Conservation (phyloP, 2,113 vertebrate genomes). For the Neodontobutis hainanensis region DNA sequence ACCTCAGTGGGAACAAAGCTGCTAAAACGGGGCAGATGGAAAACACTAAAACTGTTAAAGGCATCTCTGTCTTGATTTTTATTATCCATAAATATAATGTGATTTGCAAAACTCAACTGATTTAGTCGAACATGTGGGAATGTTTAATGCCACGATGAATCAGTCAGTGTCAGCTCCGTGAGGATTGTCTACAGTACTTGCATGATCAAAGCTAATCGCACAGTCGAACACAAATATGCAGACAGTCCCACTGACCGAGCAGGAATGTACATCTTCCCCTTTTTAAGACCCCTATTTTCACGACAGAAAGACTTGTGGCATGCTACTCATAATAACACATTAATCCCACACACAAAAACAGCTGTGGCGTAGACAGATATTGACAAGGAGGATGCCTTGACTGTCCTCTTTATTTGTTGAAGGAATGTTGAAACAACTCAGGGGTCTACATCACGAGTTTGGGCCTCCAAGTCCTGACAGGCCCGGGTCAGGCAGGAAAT, state of each 20-base stretch:
- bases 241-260: slow-evolving; percentile 11
- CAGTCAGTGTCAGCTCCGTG: background rate
- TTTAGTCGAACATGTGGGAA: slow-evolving; percentile 42
- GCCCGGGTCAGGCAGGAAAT: slow-evolving; percentile 58
- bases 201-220: slow-evolving; percentile 20
- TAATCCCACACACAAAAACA: slow-evolving; percentile 40
- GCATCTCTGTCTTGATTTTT: slow-evolving; percentile 42
- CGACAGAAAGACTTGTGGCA: slow-evolving; percentile 14
- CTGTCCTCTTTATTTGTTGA: slow-evolving; percentile 38
- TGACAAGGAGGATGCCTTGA: background rate
- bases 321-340: slow-evolving; percentile 39
- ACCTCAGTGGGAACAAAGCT: slow-evolving; percentile 45
- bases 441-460: slow-evolving; percentile 28
- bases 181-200: slow-evolving; percentile 8
- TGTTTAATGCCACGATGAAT: slow-evolving; percentile 28
- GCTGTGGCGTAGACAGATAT: slow-evolving; percentile 53
- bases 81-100: slow-evolving; percentile 49
- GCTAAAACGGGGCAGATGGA: slow-evolving; percentile 66
- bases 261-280: slow-evolving; percentile 45
- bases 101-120: slow-evolving; percentile 22
- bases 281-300: slow-evolving; percentile 21
- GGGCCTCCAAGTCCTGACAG: slow-evolving; percentile 33
- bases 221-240: slow-evolving; percentile 10
- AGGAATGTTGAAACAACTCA: slow-evolving; percentile 22
- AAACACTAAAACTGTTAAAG: slow-evolving; percentile 49